phyloP scores from a whole-genome alignment of 2,797 vertebrate species.

The Neosilurus hyrtlii region DNA sequence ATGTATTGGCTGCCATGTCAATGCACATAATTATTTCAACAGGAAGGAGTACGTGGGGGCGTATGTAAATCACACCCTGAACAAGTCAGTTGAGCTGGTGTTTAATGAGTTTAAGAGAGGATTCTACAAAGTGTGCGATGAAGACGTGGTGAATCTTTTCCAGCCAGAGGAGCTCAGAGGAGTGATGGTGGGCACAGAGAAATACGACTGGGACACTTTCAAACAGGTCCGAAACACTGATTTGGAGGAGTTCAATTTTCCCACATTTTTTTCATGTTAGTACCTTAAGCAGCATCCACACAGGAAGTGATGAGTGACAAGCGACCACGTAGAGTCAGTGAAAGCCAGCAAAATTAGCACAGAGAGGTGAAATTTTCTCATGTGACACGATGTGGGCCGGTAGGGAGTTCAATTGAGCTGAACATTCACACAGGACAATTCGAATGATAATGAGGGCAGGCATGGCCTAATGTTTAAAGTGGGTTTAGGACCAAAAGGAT shows the following conservation, averaged over 20 bases:
- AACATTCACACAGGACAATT: too few relatives aligned
- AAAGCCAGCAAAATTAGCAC: too few relatives aligned
- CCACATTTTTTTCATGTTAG: not conserved
- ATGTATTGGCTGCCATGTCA: not conserved
- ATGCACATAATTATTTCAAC: conserved; percentile 23
- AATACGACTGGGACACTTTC: conserved; percentile 89
- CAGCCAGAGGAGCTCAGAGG: conserved; percentile 89
- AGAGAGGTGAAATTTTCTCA: too few relatives aligned
- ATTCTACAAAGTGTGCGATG: conserved; percentile 90
- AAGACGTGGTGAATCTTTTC: conserved; percentile 85
- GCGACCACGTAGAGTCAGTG: too few relatives aligned
- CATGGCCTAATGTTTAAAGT: too few relatives aligned
- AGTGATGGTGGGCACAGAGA: conserved; percentile 88
- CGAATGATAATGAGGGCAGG: too few relatives aligned
- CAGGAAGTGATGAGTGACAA: too few relatives aligned
- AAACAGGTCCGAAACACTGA: conserved; percentile 76
- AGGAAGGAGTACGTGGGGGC: conserved; percentile 84
- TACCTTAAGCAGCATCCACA: not conserved
- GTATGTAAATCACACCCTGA: conserved; percentile 84
- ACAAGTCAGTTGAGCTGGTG: conserved; percentile 81
- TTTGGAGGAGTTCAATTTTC: not conserved
- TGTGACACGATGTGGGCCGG: too few relatives aligned
- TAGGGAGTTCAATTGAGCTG: too few relatives aligned
- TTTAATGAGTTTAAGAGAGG: conserved; percentile 86
- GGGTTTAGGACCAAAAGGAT: too few relatives aligned